Evolutionary conservation across 2,888 invertebrate species (phyloP), one percentile per base, ranked within the genome.

Genomic region (Trissonchulus latispiculum): DNA sequence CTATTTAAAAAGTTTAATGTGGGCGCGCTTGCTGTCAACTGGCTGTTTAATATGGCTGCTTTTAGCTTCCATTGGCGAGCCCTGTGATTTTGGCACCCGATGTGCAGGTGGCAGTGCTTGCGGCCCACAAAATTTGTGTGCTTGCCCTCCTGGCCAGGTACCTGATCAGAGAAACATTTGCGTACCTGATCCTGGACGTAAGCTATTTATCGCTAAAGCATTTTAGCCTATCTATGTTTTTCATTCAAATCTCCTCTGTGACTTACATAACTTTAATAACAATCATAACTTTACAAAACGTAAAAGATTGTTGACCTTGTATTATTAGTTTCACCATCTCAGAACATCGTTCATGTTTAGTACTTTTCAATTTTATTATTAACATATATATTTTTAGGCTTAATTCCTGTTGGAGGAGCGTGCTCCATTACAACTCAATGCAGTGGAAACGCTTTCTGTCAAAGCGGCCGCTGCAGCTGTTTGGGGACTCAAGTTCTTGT

Each of bases 81-180:
- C 76, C 29, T 78, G 78, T 67, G 75, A 75, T 29, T 77, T 77
- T 15, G 77, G 77, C 18, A 76, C 78, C 18, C 72, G 68, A 32
- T 78, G 78, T 70, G 76, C 75, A 59, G 73, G 76, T 28, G 77
- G 77, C 15, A 36, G 75, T 59, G 77, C 77, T 71, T 75, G 76
- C 74, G 77, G 78, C 33, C 48, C 8, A 48, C 8, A 48, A 23
- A 48, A 48, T 23, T 23, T 8, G 8, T 48, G 48, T 48, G 48
- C 8, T 8, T 48, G 48, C 23, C 48, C 48, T 23, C 8, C 8
- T 8, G 48, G 48, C 8, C 48, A 48, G 48, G 48, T 48, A 23
- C 48, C 48, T 8, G 48, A 48, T 23, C 48, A 48, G 48, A 48
- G 48, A 48, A 48, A 48, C 48, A 48, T 48, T 48, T 48, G 48